Evolutionary conservation across 2,113 vertebrate genomes (phyloP), one percentile per base, ranked within the genome.

Genomic region (Prolemur simus): DNA sequence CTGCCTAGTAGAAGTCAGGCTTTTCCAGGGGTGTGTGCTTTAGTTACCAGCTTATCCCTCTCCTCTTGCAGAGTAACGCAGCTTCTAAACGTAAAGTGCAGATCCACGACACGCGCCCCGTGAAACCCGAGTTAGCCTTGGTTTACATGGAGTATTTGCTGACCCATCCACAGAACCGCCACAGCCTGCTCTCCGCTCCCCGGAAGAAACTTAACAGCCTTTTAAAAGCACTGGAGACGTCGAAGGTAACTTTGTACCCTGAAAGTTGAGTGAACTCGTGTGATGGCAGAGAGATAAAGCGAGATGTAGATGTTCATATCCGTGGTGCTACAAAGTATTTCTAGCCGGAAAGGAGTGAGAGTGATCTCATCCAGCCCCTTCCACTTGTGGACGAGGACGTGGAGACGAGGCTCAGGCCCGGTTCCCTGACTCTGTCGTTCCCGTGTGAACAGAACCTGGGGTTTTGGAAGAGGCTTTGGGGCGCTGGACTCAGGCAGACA

Each of bases 101-200:
- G 8, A 99, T 99, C 96, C 97, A 98, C 1, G 98, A 99, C 85
- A 98, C 98, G 0, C 92, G 81, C 0, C 98, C 99, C 20, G 96
- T 98, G 0, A 99, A 99, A 96, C 99, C 99, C 0, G 99, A 99
- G 42, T 84, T 99, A 94, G 99, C 99, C 0, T n/a, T 99, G 92
- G 98, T 98, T 74, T 99, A 99, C 93, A 63, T 99, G 93, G 99
- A 99, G 32, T 99, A 99, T 95, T 96, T 99, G 92, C 92, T 99
- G 95, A 98, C 98, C 69, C 98, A 98, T 81, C 97, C 98, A 8
- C 98, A 98, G 94, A 99, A 99, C 69, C 98, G 99, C 20, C 98
- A 97, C 68, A 98, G 97, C 87, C 98, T 99, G 13, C 97, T 99
- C 13, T 98, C 98, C 87, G 93, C 99, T 2, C 97, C 98, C 39